Evolutionary conservation across 2,888 invertebrate genomes (phyloP).

Genomic region (Clostera curtula): DNA sequence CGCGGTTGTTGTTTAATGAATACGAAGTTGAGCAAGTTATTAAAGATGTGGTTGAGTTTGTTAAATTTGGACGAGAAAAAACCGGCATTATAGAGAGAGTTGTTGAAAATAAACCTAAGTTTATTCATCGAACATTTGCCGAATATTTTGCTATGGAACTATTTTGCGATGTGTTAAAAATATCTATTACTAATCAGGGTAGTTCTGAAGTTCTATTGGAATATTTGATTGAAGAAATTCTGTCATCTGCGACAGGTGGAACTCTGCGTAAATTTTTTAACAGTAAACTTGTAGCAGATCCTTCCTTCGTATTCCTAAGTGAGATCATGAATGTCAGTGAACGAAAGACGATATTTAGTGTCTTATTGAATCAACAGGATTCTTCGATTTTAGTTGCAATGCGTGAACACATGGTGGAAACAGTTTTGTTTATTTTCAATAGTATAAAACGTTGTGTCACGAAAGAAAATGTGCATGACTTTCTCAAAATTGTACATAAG

Average conservation of each 20-base stretch:
- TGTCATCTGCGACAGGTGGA: slow-evolving; percentile 7
- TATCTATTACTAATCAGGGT: slow-evolving; percentile 1
- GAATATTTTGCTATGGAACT: slow-evolving; percentile 20
- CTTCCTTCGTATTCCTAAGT: not conserved
- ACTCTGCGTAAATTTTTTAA: slow-evolving; percentile 11
- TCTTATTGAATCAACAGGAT: too few relatives aligned
- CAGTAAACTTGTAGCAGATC: slow-evolving; percentile 1
- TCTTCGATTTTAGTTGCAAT: not conserved
- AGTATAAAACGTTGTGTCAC: not conserved
- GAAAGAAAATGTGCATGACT: not conserved
- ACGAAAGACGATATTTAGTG: too few relatives aligned
- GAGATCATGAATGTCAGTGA: not conserved
- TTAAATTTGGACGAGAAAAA: slow-evolving; percentile 15
- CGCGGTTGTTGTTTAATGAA: slow-evolving; percentile 6
- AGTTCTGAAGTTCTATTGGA: slow-evolving; percentile 8
- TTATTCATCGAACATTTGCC: slow-evolving; percentile 20
- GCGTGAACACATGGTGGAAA: not conserved
- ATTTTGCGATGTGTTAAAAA: slow-evolving; percentile 10
- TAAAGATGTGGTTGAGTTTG: slow-evolving; percentile 5
- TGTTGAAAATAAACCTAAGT: slow-evolving; percentile 11
- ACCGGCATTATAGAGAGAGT: slow-evolving; percentile 16
- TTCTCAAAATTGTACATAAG: not conserved
- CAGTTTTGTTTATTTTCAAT: not conserved
- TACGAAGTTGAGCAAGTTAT: slow-evolving; percentile 6
- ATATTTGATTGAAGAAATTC: slow-evolving; percentile 8